Conservation (phyloP, 2,797 vertebrate genomes). For the Tapirus indicus region DNA sequence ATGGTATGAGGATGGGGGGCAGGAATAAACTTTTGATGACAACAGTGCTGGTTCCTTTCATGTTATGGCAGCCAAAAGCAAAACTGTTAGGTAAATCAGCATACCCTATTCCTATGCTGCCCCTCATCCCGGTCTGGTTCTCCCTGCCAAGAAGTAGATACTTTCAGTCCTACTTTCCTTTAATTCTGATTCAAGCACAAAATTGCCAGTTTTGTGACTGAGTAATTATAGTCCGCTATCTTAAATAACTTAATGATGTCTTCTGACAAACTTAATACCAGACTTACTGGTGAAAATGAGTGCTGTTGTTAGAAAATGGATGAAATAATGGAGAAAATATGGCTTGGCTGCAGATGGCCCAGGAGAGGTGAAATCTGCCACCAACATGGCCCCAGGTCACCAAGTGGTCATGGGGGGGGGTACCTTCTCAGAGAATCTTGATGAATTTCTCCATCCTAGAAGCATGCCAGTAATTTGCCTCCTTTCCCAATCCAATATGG, state of each 20-base stretch:
- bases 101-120: neutral
- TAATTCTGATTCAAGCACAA: neutral
- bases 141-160: neutral
- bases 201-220: neutral
- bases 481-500: neutral
- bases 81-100: neutral
- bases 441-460: neutral
- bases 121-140: neutral
- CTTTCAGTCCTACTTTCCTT: neutral
- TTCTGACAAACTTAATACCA: constrained; percentile 25
- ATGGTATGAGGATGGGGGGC: neutral
- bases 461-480: neutral
- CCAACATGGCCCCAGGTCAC: neutral
- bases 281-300: constrained; percentile 59
- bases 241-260: neutral
- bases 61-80: neutral
- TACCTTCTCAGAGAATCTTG: neutral
- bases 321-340: neutral
- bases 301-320: constrained; percentile 45
- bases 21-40: neutral
- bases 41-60: neutral
- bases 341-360: neutral
- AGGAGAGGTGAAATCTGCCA: neutral
- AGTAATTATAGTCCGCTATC: neutral
- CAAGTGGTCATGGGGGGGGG: rapidly evolving